Evolutionary conservation across 2,888 invertebrate species (phyloP).

Genomic region (Dioctria linearis): DNA sequence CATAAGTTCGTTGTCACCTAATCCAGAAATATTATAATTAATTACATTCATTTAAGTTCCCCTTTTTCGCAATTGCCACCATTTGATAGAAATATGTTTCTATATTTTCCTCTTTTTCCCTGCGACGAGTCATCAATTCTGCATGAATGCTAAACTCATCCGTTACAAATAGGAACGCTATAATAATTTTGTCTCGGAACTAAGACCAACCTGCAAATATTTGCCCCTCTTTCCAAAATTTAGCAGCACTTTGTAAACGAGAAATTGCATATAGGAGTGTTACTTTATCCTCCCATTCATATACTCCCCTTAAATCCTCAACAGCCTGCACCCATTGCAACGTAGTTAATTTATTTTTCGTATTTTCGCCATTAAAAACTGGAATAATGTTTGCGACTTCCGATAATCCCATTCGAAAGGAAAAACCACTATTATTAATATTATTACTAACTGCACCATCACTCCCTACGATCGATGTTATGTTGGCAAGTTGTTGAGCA

Average conservation of each 20-base stretch:
- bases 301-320: neutral
- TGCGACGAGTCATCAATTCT: neutral
- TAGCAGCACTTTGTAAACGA: neutral
- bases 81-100: constrained; percentile 20
- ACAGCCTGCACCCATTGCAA: neutral
- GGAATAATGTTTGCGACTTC: too few relatives aligned
- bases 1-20: neutral
- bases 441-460: too few relatives aligned
- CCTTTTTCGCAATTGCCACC: neutral
- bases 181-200: neutral
- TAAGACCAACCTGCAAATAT: neutral
- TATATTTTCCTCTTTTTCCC: neutral
- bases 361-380: too few relatives aligned
- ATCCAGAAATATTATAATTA: constrained; percentile 5
- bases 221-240: neutral
- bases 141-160: neutral
- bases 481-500: too few relatives aligned
- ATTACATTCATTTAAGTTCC: neutral
- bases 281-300: neutral
- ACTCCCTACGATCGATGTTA: too few relatives aligned
- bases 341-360: too few relatives aligned
- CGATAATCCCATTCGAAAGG: too few relatives aligned
- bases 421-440: too few relatives aligned
- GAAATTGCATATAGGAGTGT: neutral
- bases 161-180: neutral